phyloP scores from a whole-genome alignment of 2,888 invertebrate species.

The Nemoura dubitans region DNA sequence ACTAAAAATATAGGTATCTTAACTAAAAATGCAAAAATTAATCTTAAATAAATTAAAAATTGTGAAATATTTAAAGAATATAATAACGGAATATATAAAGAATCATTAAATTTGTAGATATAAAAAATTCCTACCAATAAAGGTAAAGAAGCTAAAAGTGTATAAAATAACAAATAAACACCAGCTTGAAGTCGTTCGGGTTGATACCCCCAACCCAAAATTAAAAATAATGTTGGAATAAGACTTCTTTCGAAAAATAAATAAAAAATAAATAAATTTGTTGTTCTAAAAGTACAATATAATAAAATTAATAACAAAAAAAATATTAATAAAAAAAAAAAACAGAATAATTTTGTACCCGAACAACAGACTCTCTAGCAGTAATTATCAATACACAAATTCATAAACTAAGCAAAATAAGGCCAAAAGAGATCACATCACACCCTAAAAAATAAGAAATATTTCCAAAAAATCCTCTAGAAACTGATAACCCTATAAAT shows the following conservation, averaged over 20 bases:
- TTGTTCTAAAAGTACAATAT: slow-evolving; percentile 66
- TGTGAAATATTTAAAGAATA: slow-evolving; percentile 60
- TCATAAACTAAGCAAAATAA: slow-evolving; percentile 65
- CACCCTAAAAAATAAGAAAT: slow-evolving; percentile 62
- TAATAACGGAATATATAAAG: slow-evolving; percentile 66
- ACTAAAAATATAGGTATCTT: slow-evolving; percentile 76
- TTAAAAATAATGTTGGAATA: slow-evolving; percentile 73
- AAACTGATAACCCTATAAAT: slow-evolving; percentile 56
- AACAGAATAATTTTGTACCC: slow-evolving; percentile 61
- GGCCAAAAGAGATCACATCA: slow-evolving; percentile 58
- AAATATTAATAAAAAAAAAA: slow-evolving; percentile 66
- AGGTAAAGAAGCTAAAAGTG: slow-evolving; percentile 73
- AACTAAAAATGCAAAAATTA: slow-evolving; percentile 73
- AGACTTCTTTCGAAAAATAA: slow-evolving; percentile 74
- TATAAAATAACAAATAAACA: slow-evolving; percentile 80
- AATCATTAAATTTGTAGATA: slow-evolving; percentile 60
- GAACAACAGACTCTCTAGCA: slow-evolving; percentile 64
- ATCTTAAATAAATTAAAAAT: slow-evolving; percentile 64
- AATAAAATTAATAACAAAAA: slow-evolving; percentile 66
- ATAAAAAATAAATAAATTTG: slow-evolving; percentile 74
- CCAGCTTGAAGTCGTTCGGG: slow-evolving; percentile 74
- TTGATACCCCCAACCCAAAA: slow-evolving; percentile 65
- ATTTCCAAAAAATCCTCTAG: slow-evolving; percentile 59
- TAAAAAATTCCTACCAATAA: slow-evolving; percentile 68
- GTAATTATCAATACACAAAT: slow-evolving; percentile 69